Evolutionary conservation across 2,113 vertebrate species (phyloP), one percentile per base, ranked within the genome.

Genomic region (Bolborhynchus lineola): DNA sequence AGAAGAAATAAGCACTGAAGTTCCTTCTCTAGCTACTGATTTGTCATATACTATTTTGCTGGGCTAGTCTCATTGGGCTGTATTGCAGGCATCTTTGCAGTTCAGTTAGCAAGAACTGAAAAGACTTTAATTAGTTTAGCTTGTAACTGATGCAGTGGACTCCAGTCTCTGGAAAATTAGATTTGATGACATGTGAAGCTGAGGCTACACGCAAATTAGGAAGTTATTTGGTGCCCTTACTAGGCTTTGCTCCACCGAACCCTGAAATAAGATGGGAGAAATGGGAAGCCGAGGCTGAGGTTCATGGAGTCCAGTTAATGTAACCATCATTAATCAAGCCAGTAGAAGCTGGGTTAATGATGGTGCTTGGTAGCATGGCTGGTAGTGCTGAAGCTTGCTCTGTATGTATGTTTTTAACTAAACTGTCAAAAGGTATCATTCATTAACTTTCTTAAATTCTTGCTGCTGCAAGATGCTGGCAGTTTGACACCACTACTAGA

Each of bases 391-490:
- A 82, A 79, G 42, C 23, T 94, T 75, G 33, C 62, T 88, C 19
- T 82, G 5, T 60, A n/a, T 89, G 47, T 47, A 14, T 81, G 81
- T 92, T 82, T 10, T 3, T 64, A 76, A 67, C 49, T 41, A 35
- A 87, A 25, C 25, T 52, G 20, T 44, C 64, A 65, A 93, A 65
- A 93, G 88, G 11, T 62, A 23, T 72, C 77, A 94, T 65, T 72
- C 77, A 94, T 65, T 86, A 92, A 92, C 47, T 93, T 80, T 82
- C 31, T 90, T 81, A 92, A 95, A 81, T 74, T 17, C 80, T 72
- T 92, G 68, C 76, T 96, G 92, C 92, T 92, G 39, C 60, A 75
- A 78, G 64, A 35, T 75, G 82, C 69, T 77, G 85, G 44, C 69
- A 90, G n/a, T 92, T 92, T 68, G 65, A 87, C 88, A 44, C 59